phyloP scores from a whole-genome alignment of 2,113 vertebrate genomes.

The Paradisaea rubra region DNA sequence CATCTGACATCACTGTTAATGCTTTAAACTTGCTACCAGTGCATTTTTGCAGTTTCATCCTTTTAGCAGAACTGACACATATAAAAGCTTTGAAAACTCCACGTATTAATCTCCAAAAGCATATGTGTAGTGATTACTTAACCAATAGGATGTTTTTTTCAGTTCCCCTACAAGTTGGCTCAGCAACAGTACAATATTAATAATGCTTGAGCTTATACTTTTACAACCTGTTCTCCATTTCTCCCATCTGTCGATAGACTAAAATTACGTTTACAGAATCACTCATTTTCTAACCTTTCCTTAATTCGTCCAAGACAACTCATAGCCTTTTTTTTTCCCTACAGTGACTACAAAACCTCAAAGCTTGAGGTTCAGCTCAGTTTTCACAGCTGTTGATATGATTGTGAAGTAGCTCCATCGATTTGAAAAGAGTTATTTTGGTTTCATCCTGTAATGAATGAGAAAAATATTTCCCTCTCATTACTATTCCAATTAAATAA shows the following conservation, averaged over 20 bases:
- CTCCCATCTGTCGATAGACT: constrained; percentile 28
- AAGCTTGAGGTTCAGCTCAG: not conserved
- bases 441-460: not conserved
- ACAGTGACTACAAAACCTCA: not conserved
- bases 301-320: not conserved
- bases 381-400: not conserved
- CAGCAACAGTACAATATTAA: constrained; percentile 52
- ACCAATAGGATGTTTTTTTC: constrained; percentile 30
- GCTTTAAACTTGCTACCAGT: constrained; percentile 43
- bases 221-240: constrained; percentile 43
- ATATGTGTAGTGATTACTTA: constrained; percentile 45
- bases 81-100: constrained; percentile 46
- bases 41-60: constrained; percentile 53
- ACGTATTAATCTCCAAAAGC: constrained; percentile 46
- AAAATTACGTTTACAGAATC: constrained; percentile 34
- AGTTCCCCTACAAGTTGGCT: constrained; percentile 26
- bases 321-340: not conserved
- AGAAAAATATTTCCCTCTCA: not conserved
- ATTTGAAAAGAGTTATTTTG: not conserved
- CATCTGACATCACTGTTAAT: constrained; percentile 40
- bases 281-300: constrained; percentile 6
- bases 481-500: not conserved
- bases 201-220: constrained; percentile 49
- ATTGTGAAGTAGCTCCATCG: not conserved
- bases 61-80: constrained; percentile 42